These are phyloP conservation scores for Leptopilina syphax DNA, from an alignment of 2,888 invertebrate species.

Conservation along the genomic window DNA sequence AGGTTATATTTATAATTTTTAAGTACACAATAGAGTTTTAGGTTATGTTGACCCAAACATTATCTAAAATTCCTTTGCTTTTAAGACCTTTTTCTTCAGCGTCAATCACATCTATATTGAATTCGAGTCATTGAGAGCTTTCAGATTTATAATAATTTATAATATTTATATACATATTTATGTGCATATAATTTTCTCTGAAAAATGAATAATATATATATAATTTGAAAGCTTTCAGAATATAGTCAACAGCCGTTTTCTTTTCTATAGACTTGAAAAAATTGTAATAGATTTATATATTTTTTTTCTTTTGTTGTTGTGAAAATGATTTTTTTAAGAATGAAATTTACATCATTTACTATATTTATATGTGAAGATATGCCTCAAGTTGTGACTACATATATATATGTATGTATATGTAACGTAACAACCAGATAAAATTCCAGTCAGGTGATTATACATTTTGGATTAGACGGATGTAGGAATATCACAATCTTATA, in stretches of 20 bases:
- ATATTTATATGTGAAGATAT: slow-evolving; percentile 5
- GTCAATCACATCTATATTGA: not conserved
- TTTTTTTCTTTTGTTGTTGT: too few species aligned
- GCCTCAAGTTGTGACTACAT: not conserved
- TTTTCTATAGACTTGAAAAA: slow-evolving; percentile 1
- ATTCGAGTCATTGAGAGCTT: slow-evolving; percentile 10
- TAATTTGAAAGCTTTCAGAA: slow-evolving; percentile 21
- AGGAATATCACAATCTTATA: slow-evolving; percentile 37
- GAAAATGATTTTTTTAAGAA: not conserved
- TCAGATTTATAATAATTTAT: not conserved
- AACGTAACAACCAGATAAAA: slow-evolving; percentile 15
- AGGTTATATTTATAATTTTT: too few species aligned
- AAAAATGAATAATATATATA: not conserved
- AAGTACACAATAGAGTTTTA: too few species aligned
- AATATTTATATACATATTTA: not conserved
- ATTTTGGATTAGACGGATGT: slow-evolving; percentile 34
- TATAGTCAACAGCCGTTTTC: slow-evolving; percentile 7
- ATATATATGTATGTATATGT: not conserved
- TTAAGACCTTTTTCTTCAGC: too few species aligned
- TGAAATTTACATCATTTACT: slow-evolving; percentile 23
- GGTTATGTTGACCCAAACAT: too few species aligned
- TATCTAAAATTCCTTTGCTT: too few species aligned
- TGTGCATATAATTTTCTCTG: not conserved
- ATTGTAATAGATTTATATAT: not conserved
- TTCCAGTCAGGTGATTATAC: slow-evolving; percentile 14